Evolutionary conservation across 2,113 vertebrate species (phyloP).

Genomic region (Hippocampus mohnikei): DNA sequence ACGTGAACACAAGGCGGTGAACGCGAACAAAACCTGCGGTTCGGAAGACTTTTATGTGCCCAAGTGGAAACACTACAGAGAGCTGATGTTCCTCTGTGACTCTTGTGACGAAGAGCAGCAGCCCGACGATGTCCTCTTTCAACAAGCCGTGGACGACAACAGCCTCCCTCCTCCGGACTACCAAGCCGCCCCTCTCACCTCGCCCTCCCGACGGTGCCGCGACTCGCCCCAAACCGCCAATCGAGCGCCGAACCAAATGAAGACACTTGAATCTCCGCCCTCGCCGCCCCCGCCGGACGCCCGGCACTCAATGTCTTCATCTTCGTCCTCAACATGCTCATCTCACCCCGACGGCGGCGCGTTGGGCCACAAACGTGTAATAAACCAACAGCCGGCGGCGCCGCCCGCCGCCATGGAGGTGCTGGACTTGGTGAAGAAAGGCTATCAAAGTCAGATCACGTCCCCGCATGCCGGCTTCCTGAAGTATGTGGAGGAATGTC

Average conservation of each 20-base stretch:
- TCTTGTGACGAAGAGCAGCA: constrained; percentile 51
- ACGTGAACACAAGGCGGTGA: constrained; percentile 52
- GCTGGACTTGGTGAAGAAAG: constrained; percentile 41
- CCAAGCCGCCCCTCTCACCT: not conserved
- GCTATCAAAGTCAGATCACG: constrained; percentile 25
- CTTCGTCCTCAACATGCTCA: constrained; percentile 32
- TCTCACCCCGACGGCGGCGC: constrained; percentile 15
- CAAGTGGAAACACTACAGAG: constrained; percentile 51
- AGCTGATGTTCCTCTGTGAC: constrained; percentile 60
- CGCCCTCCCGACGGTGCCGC: constrained; percentile 10
- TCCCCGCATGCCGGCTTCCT: constrained; percentile 52
- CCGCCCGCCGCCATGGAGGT: not conserved
- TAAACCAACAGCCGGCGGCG: not conserved
- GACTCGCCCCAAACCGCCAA: too few species aligned
- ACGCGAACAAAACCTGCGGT: constrained; percentile 47
- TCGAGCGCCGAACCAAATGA: not conserved
- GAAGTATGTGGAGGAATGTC: constrained; percentile 62
- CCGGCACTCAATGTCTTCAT: constrained; percentile 36
- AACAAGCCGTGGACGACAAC: not conserved
- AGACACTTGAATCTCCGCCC: constrained; percentile 20
- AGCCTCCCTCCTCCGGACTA: not conserved
- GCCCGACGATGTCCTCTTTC: constrained; percentile 7
- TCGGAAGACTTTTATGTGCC: constrained; percentile 56
- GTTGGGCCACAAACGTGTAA: constrained; percentile 25
- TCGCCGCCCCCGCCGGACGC: constrained; percentile 44